Conservation (phyloP, 2,797 vertebrate genomes). For the Glossophaga mutica region DNA sequence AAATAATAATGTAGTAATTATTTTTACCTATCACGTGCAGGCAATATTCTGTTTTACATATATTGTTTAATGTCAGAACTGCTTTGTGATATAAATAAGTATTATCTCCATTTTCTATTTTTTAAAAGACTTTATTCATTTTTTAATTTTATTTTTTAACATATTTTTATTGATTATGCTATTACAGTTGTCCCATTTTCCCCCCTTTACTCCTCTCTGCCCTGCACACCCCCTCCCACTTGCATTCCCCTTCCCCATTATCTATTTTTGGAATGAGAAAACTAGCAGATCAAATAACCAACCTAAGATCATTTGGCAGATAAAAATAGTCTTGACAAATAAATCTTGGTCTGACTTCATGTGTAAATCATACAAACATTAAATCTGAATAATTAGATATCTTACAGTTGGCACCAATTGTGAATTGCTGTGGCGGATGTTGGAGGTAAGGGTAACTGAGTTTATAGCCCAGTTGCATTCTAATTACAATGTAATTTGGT, state of each 20-base stretch:
- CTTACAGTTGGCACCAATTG: not conserved
- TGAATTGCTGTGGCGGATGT: not conserved
- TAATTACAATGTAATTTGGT: not conserved
- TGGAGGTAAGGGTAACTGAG: not conserved
- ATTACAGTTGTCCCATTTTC: too few species aligned
- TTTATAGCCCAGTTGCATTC: not conserved
- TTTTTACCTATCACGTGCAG: not conserved
- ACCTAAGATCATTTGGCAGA: not conserved
- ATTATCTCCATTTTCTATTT: not conserved
- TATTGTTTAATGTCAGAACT: not conserved
- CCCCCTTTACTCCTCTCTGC: too few species aligned
- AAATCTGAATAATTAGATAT: not conserved
- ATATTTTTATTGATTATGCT: too few species aligned
- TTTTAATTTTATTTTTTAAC: too few species aligned
- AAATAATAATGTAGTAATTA: not conserved
- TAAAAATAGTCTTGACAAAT: not conserved
- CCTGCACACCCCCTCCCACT: too few species aligned
- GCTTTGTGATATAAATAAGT: conserved; percentile 14
- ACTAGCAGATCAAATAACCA: not conserved
- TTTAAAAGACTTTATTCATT: too few species aligned
- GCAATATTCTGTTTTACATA: not conserved
- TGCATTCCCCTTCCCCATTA: not conserved
- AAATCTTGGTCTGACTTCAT: not conserved
- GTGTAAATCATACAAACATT: not conserved
- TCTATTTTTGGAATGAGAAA: conserved; percentile 23